Evolutionary conservation across 2,888 invertebrate genomes (phyloP), one percentile per base, ranked within the genome.

Genomic region (Mythimna lalbum): DNA sequence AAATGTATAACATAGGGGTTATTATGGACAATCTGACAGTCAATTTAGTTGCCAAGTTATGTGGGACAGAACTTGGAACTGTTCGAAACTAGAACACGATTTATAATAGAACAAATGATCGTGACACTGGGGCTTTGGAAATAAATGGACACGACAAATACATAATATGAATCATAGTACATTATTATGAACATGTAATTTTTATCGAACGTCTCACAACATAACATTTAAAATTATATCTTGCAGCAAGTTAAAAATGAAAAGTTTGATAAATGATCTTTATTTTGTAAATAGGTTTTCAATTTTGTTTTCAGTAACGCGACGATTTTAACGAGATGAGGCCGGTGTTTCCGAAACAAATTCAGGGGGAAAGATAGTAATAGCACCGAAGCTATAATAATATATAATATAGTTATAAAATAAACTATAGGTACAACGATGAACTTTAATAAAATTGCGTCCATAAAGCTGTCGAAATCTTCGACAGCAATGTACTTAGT

Each of bases 1-100:
- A n/a, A n/a, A n/a, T n/a, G n/a, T 23, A 1, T 55, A 71, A 64
- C 6, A 61, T 39, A 71, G 62, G 49, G 57, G 33, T 69, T 50
- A 57, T 60, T 67, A 69, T 74, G 77, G 72, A 73, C 67, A 73
- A 79, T 71, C 70, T 69, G 65, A 65, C 63, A 66, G 63, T 69
- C 67, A 64, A 76, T 71, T 59, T 47, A 17, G 49, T 57, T 81
- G 83, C 63, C 72, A 75, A 81, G 52, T 70, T 60, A 63, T 76
- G 57, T 78, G 55, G 78, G 61, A 55, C 69, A 71, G 62, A 36
- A 53, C 43, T 68, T 64, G 57, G 31, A 63, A 52, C 53, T 53
- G 27, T 31, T 23, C 6, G 50, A 27, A 78, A 76, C 57, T 78
- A 55, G 75, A 52, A 47, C 75, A 74, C 27, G 31, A 62, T 27